phyloP scores from a whole-genome alignment of 2,797 vertebrate genomes.

The Aldrovandia affinis region DNA sequence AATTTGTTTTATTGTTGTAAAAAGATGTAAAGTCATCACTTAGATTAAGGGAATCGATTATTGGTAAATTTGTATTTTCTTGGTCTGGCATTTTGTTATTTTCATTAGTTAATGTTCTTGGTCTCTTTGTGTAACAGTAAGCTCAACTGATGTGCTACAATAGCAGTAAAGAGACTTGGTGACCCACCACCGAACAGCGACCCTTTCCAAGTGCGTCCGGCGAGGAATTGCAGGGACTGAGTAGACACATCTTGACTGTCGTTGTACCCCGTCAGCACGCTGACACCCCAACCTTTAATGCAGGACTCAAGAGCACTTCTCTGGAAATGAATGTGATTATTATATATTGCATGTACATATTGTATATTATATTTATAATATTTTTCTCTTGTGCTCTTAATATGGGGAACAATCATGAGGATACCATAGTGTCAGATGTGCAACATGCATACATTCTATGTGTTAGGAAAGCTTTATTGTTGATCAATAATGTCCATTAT shows the following conservation, averaged over 20 bases:
- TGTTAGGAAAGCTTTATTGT: not conserved
- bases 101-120: not conserved
- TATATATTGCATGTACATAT: not conserved
- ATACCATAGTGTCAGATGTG: not conserved
- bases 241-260: slow-evolving; percentile 79
- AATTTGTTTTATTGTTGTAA: not conserved
- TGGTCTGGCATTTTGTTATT: not conserved
- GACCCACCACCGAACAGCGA: slow-evolving; percentile 86
- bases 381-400: not conserved
- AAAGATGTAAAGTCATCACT: too few species aligned
- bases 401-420: not conserved
- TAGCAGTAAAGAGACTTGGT: not conserved
- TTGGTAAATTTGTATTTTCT: not conserved
- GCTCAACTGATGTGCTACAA: too few species aligned
- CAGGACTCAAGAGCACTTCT: slow-evolving; percentile 87
- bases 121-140: too few species aligned
- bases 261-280: slow-evolving; percentile 89
- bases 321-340: slow-evolving; percentile 59
- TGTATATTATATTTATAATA: not conserved
- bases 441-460: not conserved
- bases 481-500: not conserved
- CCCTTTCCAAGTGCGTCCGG: slow-evolving; percentile 91
- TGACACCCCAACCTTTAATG: slow-evolving; percentile 87
- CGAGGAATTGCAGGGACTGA: slow-evolving; percentile 83
- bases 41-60: not conserved